Evolutionary conservation across 2,888 invertebrate genomes (phyloP).

Genomic region (Artemia sinica): DNA sequence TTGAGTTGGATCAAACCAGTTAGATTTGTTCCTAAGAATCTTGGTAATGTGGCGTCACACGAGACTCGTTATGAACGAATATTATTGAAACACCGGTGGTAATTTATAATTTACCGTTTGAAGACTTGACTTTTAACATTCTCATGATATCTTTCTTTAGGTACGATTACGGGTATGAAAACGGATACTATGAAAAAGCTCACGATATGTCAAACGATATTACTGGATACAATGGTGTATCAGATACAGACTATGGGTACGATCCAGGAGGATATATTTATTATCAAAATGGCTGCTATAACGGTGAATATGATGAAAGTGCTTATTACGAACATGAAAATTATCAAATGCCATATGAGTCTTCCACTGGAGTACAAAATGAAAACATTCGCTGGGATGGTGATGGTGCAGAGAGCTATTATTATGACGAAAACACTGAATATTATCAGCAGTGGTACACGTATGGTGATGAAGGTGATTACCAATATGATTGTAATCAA

Average conservation of each 20-base stretch:
- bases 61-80: no score
- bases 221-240: conserved; percentile 13
- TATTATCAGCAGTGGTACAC: conserved; percentile 26
- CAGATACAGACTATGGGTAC: neutral
- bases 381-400: conserved; percentile 14
- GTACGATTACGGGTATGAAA: no score
- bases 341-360: neutral
- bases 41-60: no score
- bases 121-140: no score
- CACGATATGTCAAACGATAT: no score
- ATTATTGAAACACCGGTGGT: no score
- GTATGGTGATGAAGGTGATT: conserved; percentile 17
- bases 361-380: conserved; percentile 10
- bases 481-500: conserved; percentile 15
- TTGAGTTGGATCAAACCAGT: no score
- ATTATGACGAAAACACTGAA: conserved; percentile 25
- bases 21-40: no score
- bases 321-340: conserved; percentile 39
- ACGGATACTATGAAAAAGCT: no score
- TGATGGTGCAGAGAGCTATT: conserved; percentile 27
- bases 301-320: conserved; percentile 50
- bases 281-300: neutral
- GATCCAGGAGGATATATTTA: neutral
- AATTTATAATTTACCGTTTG: no score
- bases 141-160: no score